These are phyloP conservation scores for Coregonus clupeaformis DNA, from an alignment of 2,113 vertebrate genomes.

Conservation along the genomic window DNA sequence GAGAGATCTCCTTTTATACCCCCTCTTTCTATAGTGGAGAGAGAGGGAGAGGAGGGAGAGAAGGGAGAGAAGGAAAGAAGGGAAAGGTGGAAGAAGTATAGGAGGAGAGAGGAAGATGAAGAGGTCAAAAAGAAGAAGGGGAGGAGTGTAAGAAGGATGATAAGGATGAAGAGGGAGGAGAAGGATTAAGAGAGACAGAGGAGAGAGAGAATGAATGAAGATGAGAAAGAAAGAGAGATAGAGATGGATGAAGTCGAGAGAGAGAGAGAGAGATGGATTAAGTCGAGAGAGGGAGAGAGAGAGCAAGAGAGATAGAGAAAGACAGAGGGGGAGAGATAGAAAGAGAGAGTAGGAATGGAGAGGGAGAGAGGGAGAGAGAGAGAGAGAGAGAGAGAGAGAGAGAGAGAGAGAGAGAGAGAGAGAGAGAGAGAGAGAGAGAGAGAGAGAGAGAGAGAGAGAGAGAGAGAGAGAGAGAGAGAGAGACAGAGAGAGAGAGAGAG, in stretches of 20 bases:
- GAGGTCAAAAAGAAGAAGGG: too few relatives aligned
- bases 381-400: constrained; percentile 14
- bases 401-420: not conserved
- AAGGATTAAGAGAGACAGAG: not conserved
- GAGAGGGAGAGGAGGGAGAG: not conserved
- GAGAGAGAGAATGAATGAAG: not conserved
- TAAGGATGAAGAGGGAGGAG: not conserved
- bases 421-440: not conserved
- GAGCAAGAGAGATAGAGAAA: not conserved
- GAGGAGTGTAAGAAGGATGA: not conserved
- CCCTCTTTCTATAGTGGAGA: not conserved
- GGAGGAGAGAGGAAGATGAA: not conserved
- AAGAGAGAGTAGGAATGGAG: constrained; percentile 11
- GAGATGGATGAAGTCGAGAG: not conserved
- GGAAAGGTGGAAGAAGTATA: not conserved
- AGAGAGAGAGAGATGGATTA: not conserved
- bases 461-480: not conserved
- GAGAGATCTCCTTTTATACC: not conserved
- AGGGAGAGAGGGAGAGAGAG: constrained; percentile 5
- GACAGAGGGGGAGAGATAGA: not conserved
- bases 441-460: too few relatives aligned
- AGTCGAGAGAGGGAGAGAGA: not conserved
- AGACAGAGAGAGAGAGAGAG: not conserved
- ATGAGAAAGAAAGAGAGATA: not conserved
- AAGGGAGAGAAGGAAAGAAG: not conserved